A percentile compares a stretch with the other conserved stretches of the same genome.
phyloP scores from a whole-genome alignment of 2,113 vertebrate species.

The Dromiciops gliroides region DNA sequence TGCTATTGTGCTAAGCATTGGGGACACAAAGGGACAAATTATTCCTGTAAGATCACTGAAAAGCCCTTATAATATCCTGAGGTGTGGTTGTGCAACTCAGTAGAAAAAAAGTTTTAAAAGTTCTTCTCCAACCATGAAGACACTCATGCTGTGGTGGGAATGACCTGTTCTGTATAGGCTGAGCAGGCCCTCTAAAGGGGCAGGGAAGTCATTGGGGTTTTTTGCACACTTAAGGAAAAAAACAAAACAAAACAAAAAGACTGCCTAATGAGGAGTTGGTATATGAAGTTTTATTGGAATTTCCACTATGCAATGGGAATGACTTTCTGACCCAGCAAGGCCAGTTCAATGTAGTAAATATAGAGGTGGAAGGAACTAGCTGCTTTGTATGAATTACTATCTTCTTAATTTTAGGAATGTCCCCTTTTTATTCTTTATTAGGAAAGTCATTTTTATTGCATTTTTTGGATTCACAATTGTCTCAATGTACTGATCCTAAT shows the following conservation, averaged over 20 bases:
- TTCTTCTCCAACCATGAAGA: background rate
- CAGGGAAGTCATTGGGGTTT: background rate
- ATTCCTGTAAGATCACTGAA: background rate
- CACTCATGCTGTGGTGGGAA: background rate
- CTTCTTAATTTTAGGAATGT: no score
- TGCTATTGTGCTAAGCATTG: background rate
- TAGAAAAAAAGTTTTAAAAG: background rate
- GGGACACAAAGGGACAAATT: background rate
- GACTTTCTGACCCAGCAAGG: background rate
- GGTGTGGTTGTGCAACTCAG: background rate
- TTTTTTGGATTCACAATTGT: no score
- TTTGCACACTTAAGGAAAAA: background rate
- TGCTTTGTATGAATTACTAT: no score
- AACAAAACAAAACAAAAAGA: no score
- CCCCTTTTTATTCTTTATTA: no score
- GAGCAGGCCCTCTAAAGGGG: no score
- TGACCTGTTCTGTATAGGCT: no score
- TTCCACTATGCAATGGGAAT: background rate
- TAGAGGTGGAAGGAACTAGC: background rate
- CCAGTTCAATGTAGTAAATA: background rate
- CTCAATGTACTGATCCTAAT: no score
- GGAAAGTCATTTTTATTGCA: no score
- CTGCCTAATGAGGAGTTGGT: background rate
- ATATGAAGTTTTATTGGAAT: background rate
- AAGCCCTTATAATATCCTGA: background rate